Percentiles rank a stretch among this genome's conserved stretches.
Conservation (phyloP, 2,113 vertebrate genomes). For the Brachyistius frenatus region DNA sequence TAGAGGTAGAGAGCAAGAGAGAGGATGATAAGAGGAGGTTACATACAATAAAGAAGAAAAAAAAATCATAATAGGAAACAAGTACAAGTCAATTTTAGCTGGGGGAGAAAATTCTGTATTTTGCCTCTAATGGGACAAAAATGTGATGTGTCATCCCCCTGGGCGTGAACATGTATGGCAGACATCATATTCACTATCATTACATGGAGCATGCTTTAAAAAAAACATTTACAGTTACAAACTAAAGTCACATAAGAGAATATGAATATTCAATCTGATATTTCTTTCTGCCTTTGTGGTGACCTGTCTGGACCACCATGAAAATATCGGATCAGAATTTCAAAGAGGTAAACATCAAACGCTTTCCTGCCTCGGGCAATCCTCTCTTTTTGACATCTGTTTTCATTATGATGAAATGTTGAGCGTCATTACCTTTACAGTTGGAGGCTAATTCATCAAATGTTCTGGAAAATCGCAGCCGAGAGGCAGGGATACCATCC, state of each 20-base stretch:
- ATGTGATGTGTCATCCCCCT: background rate
- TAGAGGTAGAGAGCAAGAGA: background rate
- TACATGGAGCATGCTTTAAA: background rate
- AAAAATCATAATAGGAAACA: background rate
- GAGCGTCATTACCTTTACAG: slow-evolving; percentile 22
- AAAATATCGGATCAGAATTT: slow-evolving; percentile 30
- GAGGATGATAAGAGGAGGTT: background rate
- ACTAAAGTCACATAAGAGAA: background rate
- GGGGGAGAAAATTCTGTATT: background rate
- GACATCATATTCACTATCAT: background rate
- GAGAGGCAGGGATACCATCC: background rate
- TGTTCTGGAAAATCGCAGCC: slow-evolving; percentile 33
- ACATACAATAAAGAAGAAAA: background rate
- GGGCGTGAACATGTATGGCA: background rate
- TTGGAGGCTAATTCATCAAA: slow-evolving; percentile 25
- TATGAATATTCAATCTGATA: background rate
- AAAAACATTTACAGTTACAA: background rate
- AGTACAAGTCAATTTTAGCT: background rate
- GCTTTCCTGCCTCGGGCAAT: background rate
- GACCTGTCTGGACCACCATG: slow-evolving; percentile 19
- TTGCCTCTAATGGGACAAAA: background rate
- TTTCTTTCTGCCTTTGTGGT: background rate
- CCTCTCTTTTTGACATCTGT: slow-evolving; percentile 6
- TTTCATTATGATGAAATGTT: background rate
- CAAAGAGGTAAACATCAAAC: slow-evolving; percentile 45